Base-by-base conservation (phyloP, 2,113 vertebrate species). In the Heterotis niloticus region DNA sequence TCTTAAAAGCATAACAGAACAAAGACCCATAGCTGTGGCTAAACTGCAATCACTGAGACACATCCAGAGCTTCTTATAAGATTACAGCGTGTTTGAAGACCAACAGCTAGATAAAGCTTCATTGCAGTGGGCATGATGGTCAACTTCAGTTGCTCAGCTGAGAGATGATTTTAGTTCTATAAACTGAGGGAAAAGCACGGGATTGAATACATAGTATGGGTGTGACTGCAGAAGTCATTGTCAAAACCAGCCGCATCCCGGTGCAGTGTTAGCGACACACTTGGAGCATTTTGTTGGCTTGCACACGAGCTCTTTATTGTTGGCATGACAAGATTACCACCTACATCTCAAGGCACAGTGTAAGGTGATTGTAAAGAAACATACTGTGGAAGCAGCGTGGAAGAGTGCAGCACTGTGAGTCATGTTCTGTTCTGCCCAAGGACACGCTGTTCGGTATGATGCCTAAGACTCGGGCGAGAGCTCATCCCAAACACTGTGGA, bases 381-480 rank as follows among this genome's bases (percentile, higher is more conserved):
- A 20, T 20, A 14, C 5, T 10, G 71, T 57, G 23, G 52, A 57
- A 28, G 7, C 24, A 10, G 17, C 17, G 57, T 1, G 24, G 17
- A 34, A 18, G 57, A 29, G 59, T 10, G 18, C 10, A 0, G 26
- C 0, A 9, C 5, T 4, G 29, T 67, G 69, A 62, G 26, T 78
- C 67, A 34, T 11, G 68, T 28, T 76, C 62, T 18, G 59, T 59
- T 44, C 75, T 76, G 75, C 72, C 72, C 5, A 54, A 26, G 13
- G 72, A 59, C 52, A n/a, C 57, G 54, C 72, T 12, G 54, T 26
- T 2, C 34, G 7, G 34, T 44, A 7, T 7, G 34, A 44, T 44
- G 34, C 34, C 34, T 44, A 44, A 44, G 34, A 44, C 28, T 70
- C 10, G n/a, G 44, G 44, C 34, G 54, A 23, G 69, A n/a, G n/a